Percentiles rank a stretch among this genome's conserved stretches.
Conservation (phyloP, 1,140 invertebrate genomes). For the Solenopsis fugax region DNA sequence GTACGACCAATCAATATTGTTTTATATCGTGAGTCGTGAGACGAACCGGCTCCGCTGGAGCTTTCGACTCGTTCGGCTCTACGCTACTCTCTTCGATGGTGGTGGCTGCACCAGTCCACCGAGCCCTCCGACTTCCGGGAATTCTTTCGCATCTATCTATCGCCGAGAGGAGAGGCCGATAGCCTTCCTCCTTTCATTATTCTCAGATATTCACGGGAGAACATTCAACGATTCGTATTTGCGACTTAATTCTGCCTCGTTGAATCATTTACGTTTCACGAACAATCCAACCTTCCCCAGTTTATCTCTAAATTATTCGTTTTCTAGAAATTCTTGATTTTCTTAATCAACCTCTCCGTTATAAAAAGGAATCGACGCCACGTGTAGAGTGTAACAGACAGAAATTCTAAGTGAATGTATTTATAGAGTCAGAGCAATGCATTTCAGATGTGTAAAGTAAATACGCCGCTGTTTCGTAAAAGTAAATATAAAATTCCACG, state of each 20-base stretch:
- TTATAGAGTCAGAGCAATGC: background rate
- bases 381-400: no score
- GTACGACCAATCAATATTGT: slow-evolving; percentile 84
- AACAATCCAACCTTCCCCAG: background rate
- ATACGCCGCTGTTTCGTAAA: slow-evolving; percentile 26
- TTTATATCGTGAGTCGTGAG: slow-evolving; percentile 80
- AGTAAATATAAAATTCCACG: slow-evolving; percentile 64
- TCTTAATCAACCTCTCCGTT: no score
- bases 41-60: slow-evolving; percentile 74
- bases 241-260: background rate
- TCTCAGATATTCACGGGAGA: slow-evolving; percentile 10
- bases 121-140: slow-evolving; percentile 38
- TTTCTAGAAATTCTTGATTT: background rate
- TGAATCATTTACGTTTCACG: background rate
- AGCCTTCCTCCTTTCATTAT: slow-evolving; percentile 57
- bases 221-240: background rate
- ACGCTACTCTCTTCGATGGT: slow-evolving; percentile 66
- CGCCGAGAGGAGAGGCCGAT: slow-evolving; percentile 17
- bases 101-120: slow-evolving; percentile 57
- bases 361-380: background rate
- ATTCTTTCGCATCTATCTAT: slow-evolving; percentile 62
- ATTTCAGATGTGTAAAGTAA: slow-evolving; percentile 29
- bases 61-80: slow-evolving; percentile 73
- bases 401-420: background rate
- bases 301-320: background rate